Percentiles rank a stretch among this genome's conserved stretches.
Evolutionary conservation across 2,113 vertebrate genomes (phyloP).

Genomic region (Channa maculata): DNA sequence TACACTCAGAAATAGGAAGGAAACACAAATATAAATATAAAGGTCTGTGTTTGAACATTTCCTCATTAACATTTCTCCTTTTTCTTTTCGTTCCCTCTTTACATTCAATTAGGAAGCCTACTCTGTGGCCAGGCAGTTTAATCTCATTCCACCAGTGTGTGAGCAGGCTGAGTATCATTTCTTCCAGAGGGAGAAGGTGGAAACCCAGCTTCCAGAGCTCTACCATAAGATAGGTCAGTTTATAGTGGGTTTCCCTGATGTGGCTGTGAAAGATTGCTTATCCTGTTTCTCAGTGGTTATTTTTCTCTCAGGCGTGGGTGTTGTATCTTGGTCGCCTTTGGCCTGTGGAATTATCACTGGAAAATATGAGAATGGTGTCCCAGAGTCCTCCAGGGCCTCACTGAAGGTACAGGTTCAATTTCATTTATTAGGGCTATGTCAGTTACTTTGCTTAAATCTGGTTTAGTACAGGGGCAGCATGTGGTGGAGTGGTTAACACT

Average conservation of each 20-base stretch:
- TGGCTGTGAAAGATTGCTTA: neutral
- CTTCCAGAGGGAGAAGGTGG: constrained; percentile 97
- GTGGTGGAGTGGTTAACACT: no score
- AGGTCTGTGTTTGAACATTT: constrained; percentile 14
- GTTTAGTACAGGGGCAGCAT: neutral
- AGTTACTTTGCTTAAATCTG: neutral
- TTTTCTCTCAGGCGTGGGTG: constrained; percentile 89
- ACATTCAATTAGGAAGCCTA: constrained; percentile 91
- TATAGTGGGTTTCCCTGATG: neutral
- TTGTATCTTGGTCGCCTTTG: constrained; percentile 97
- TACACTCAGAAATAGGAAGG: neutral
- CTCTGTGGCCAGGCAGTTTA: constrained; percentile 97
- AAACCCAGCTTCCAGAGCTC: constrained; percentile 94
- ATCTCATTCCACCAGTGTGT: constrained; percentile 96
- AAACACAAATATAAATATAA: constrained; percentile 1
- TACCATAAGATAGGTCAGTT: constrained; percentile 96
- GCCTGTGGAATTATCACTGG: constrained; percentile 98
- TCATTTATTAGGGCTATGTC: neutral
- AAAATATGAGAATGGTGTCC: constrained; percentile 95
- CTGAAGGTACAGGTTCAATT: constrained; percentile 87
- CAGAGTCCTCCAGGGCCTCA: constrained; percentile 93
- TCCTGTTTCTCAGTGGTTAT: neutral
- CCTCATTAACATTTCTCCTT: constrained; percentile 4
- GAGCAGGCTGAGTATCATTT: constrained; percentile 98
- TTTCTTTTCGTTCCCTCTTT: constrained; percentile 15